Evolutionary conservation across 2,888 invertebrate species (phyloP).

Genomic region (Andrena haemorrhoa): DNA sequence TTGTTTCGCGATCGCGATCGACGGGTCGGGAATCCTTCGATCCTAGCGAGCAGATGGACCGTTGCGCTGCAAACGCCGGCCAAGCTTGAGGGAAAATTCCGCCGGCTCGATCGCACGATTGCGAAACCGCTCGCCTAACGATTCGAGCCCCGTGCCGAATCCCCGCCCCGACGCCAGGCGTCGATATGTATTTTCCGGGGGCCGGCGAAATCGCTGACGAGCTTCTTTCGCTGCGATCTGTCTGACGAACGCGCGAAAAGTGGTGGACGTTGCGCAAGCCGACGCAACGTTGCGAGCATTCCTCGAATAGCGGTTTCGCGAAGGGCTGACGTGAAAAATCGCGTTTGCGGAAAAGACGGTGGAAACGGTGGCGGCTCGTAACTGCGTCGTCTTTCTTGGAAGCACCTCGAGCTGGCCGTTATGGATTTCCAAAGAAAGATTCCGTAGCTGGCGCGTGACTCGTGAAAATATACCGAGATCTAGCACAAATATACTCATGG

Average conservation of each 20-base stretch:
- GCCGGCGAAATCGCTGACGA: conserved; percentile 4
- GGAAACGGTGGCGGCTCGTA: neutral
- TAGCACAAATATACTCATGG: conserved; percentile 52
- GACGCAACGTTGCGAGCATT: neutral
- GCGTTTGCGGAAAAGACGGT: neutral
- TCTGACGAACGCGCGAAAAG: too few relatives aligned
- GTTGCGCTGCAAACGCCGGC: conserved; percentile 22
- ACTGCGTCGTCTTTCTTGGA: conserved; percentile 41
- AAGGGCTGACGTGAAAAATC: neutral
- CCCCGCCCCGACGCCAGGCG: neutral
- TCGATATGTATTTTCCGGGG: conserved; percentile 12
- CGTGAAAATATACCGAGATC: conserved; percentile 54
- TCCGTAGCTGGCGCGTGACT: conserved; percentile 36
- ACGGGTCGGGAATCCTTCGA: too few relatives aligned
- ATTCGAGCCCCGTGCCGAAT: too few relatives aligned
- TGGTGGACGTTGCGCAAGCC: too few relatives aligned
- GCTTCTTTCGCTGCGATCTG: neutral
- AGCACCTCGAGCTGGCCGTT: conserved; percentile 42
- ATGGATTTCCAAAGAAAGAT: conserved; percentile 55
- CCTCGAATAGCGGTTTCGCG: neutral
- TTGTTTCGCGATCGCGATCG: too few relatives aligned
- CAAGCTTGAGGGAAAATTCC: conserved; percentile 58
- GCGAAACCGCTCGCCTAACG: conserved; percentile 49
- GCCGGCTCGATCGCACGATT: conserved; percentile 49
- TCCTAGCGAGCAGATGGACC: neutral